Conservation (phyloP, 2,888 invertebrate species). For the Hirtodrosophila alboralis region DNA sequence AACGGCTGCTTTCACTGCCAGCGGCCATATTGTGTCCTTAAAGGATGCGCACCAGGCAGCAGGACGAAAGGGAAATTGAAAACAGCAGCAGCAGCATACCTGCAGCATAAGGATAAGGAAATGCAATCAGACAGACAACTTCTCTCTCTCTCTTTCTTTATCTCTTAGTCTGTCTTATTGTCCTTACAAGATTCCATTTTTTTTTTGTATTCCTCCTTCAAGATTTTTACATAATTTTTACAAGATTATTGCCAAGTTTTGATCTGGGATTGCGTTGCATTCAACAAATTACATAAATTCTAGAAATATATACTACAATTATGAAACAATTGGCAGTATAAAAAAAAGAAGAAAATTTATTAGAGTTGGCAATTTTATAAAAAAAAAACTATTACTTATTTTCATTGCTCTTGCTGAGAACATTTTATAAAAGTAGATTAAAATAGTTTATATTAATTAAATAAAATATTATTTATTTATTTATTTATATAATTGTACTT, state of each 20-base stretch:
- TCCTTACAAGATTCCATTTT: constrained; percentile 44
- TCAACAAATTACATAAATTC: constrained; percentile 7
- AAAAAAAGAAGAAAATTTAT: no score
- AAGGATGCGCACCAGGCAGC: not conserved
- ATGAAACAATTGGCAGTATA: no score
- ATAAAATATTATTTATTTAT: no score
- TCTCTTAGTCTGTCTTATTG: constrained; percentile 13
- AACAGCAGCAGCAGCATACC: constrained; percentile 56
- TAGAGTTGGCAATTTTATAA: no score
- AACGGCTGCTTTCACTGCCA: constrained; percentile 71
- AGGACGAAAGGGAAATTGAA: constrained; percentile 56
- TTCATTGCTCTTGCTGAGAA: no score
- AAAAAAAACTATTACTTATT: no score
- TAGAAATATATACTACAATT: constrained; percentile 18
- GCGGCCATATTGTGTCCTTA: constrained; percentile 55
- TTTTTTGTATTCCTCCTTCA: no score
- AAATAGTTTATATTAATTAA: no score
- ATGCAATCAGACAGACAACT: constrained; percentile 65
- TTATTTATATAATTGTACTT: no score
- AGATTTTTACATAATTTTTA: constrained; percentile 31
- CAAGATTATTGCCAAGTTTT: constrained; percentile 29
- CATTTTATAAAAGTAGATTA: no score
- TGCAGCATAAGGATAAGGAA: constrained; percentile 56
- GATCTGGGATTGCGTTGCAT: constrained; percentile 1
- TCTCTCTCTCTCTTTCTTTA: not conserved